Base-by-base conservation (phyloP, 2,888 invertebrate genomes). In the Hydriomena furcata region DNA sequence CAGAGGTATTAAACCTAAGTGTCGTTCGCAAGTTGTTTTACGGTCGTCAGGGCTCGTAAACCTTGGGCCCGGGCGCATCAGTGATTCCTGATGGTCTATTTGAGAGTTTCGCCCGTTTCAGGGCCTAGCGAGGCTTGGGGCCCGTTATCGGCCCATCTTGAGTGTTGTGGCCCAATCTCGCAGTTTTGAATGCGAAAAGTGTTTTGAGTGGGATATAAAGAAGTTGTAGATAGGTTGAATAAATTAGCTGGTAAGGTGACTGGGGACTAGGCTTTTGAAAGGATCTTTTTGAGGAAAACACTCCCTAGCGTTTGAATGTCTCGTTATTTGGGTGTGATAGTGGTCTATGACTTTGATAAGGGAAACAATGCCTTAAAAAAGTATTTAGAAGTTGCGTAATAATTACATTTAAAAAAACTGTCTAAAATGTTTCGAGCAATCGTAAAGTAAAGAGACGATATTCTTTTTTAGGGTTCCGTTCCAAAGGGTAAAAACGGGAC, bases 11-110 rank as follows among this genome's bases (percentile, higher is more conserved):
- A 83, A 79, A 76, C 76, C 61, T 61, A 76, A 79, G 82, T 81
- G 84, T 79, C 82, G 82, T 85, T 86, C 73, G 71, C 81, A 74
- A 78, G 79, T 78, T 80, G 84, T 86, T 85, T 84, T 83, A 84
- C 81, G 79, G 77, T 73, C 67, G 69, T 72, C 75, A 71, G 72
- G 73, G 79, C 65, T 81, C 80, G 83, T 86, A 87, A 87, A 87
- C 77, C 80, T 73, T 68, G 72, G 73, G 67, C 65, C 70, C 63
- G 68, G n/a, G 69, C 68, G 65, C 73, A 75, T 77, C 84, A 81
- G 79, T 85, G 85, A 85, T 84, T 82, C 82, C 80, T 87, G 88
- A 89, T 88, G 86, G 89, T 85, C 88, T 85, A 82, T 89, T 88
- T 83, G 84, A 79, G 87, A 84, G 79, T 82, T 79, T 75, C 66